A percentile compares a stretch with the other conserved stretches of the same genome.
Evolutionary conservation across 2,113 vertebrate genomes (phyloP).

Genomic region (Thalassoma bifasciatum): DNA sequence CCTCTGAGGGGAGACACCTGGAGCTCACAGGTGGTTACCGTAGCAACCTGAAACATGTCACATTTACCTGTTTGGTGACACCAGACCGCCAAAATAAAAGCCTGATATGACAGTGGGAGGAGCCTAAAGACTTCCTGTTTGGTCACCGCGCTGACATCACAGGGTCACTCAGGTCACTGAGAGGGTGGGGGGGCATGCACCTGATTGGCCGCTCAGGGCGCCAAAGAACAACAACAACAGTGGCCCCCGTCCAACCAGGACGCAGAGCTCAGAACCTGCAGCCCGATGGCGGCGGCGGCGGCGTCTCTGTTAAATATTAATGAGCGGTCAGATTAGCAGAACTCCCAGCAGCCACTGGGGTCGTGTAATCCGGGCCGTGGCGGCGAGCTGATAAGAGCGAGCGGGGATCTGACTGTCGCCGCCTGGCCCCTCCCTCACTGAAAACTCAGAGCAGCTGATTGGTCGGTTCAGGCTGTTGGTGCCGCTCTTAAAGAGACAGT

Average conservation of each 20-base stretch:
- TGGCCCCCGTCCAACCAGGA: slow-evolving; percentile 31
- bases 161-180: too few species aligned
- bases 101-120: too few species aligned
- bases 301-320: slow-evolving; percentile 73
- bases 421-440: neutral
- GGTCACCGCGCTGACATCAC: neutral
- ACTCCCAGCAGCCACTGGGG: slow-evolving; percentile 75
- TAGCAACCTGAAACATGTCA: too few species aligned
- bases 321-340: slow-evolving; percentile 78
- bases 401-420: slow-evolving; percentile 17
- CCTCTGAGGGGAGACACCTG: too few species aligned
- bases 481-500: too few species aligned
- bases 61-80: too few species aligned
- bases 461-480: neutral
- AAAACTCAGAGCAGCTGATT: neutral
- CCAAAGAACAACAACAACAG: slow-evolving; percentile 14
- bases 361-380: slow-evolving; percentile 77
- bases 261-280: neutral
- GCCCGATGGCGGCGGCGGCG: slow-evolving; percentile 24
- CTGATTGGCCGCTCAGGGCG: slow-evolving; percentile 38
- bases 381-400: slow-evolving; percentile 69
- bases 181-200: too few species aligned
- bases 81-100: too few species aligned
- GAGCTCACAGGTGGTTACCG: too few species aligned
- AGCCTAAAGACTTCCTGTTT: too few species aligned